phyloP scores from a whole-genome alignment of 2,797 vertebrate genomes.

The Coranthus polyacanthus region DNA sequence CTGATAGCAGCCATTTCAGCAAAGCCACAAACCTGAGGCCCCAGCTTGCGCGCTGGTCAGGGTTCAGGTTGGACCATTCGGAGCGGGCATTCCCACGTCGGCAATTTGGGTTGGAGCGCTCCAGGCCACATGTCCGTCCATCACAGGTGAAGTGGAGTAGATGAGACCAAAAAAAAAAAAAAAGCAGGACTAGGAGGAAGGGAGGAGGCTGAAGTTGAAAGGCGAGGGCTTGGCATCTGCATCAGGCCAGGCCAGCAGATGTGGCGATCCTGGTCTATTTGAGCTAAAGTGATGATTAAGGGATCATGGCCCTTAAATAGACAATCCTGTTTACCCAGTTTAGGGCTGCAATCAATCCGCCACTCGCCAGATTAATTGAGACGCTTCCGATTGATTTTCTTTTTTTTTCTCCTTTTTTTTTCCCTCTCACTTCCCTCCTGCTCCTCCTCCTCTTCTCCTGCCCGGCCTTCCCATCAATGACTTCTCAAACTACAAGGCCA shows the following conservation, averaged over 20 bases:
- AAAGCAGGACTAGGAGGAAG: conserved; percentile 19
- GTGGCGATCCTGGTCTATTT: conserved; percentile 75
- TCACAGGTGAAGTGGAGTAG: conserved; percentile 6
- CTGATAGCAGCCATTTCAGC: conserved; percentile 55
- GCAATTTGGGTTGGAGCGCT: conserved; percentile 64
- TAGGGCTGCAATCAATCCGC: conserved; percentile 88
- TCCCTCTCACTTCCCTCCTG: conserved; percentile 19
- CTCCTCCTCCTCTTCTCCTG: conserved; percentile 47
- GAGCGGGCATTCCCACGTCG: conserved; percentile 50
- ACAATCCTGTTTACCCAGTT: conserved; percentile 88
- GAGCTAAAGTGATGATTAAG: conserved; percentile 87
- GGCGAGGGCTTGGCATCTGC: conserved; percentile 67
- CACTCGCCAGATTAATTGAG: conserved; percentile 89
- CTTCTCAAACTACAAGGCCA: conserved; percentile 72
- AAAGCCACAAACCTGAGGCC: conserved; percentile 47
- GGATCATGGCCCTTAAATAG: conserved; percentile 89
- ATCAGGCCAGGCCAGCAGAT: conserved; percentile 72
- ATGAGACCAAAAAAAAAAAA: background rate
- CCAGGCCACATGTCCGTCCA: conserved; percentile 55
- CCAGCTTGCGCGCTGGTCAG: conserved; percentile 58
- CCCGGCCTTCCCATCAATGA: conserved; percentile 73
- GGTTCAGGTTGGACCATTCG: conserved; percentile 64
- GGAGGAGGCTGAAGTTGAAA: conserved; percentile 44
- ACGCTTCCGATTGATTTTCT: conserved; percentile 87
- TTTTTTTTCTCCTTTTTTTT: conserved; percentile 29